These are phyloP conservation scores for Mesopsocus fuscifrons DNA, from an alignment of 2,888 invertebrate genomes.

Conservation along the genomic window DNA sequence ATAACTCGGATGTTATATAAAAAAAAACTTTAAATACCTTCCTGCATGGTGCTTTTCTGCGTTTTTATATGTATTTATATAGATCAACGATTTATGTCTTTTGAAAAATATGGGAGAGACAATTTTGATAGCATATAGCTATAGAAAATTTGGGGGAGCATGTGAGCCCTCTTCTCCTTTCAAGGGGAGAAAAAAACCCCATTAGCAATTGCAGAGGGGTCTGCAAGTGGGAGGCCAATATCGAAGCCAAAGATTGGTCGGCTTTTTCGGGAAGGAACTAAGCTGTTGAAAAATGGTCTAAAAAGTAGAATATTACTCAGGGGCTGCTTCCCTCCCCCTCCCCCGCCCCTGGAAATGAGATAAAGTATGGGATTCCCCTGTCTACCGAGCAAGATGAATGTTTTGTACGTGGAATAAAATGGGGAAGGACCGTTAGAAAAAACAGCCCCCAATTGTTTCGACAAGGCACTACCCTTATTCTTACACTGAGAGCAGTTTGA, in stretches of 20 bases:
- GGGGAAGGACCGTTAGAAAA: background rate
- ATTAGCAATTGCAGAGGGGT: background rate
- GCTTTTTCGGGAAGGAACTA: conserved; percentile 7
- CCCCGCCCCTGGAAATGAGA: conserved; percentile 6
- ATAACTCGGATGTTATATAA: no score
- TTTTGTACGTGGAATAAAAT: conserved; percentile 10
- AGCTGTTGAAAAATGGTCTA: conserved; percentile 10
- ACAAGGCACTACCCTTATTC: background rate
- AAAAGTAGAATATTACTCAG: conserved; percentile 10
- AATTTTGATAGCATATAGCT: no score
- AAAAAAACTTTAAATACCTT: no score
- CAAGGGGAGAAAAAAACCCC: no score
- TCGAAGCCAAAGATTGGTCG: conserved; percentile 3
- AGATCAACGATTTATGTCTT: no score
- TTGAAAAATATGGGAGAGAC: no score
- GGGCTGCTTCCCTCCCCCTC: no score
- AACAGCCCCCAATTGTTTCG: background rate
- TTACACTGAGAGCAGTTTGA: background rate
- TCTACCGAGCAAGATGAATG: conserved; percentile 9
- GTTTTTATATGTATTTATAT: no score
- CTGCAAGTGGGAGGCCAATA: background rate
- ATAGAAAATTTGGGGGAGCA: no score
- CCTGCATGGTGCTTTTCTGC: no score
- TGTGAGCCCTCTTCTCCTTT: no score
- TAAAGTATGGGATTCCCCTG: conserved; percentile 10